Base-by-base conservation (phyloP, 1,140 invertebrate species). In the Phortica variegata region DNA sequence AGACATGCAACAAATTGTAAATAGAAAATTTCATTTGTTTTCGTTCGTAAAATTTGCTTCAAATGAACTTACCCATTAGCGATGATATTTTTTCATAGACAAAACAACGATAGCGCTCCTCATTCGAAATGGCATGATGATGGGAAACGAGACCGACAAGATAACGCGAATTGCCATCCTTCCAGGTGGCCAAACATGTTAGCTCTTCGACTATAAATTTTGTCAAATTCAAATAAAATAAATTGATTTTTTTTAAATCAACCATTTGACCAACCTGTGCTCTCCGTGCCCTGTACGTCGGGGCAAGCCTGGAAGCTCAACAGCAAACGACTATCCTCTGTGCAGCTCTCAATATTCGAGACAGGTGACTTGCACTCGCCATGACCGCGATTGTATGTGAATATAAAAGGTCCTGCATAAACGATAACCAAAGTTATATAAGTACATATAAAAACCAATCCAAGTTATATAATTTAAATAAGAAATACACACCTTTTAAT, bases 221-320 rank as follows among this genome's bases (percentile, higher is more conserved):
- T 7, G 21, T 12, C 10, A n/a, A 55, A 46, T 32, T 42, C 58
- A 50, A 52, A 18, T 37, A 32, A 44, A 33, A 26, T 31, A 31
- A 32, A 20, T 15, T 58, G 54, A 58, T 34, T 43, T 42, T 39
- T 47, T 50, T 41, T 49, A 39, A 51, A n/a, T 18, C 36, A 29
- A 18, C 13, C 21, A 16, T 20, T 10, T 10, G 23, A 59, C 74
- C 77, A 75, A 90, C 89, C 85, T 73, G 88, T 86, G 65, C 88
- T 90, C 76, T 91, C 89, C 2, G 90, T 90, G 33, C 87, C 89
- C 17, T 83, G 81, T 5, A 95, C 85, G 75, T 95, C 92, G 1
- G 91, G 89, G 77, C 93, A 96, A 13, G 92, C 92, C 79, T 95
- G 91, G 75, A 93, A 95, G 69, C 86, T 86, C 58, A 96, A 83